Evolutionary conservation across 2,888 invertebrate species (phyloP).

Genomic region (Tortrix viridana): DNA sequence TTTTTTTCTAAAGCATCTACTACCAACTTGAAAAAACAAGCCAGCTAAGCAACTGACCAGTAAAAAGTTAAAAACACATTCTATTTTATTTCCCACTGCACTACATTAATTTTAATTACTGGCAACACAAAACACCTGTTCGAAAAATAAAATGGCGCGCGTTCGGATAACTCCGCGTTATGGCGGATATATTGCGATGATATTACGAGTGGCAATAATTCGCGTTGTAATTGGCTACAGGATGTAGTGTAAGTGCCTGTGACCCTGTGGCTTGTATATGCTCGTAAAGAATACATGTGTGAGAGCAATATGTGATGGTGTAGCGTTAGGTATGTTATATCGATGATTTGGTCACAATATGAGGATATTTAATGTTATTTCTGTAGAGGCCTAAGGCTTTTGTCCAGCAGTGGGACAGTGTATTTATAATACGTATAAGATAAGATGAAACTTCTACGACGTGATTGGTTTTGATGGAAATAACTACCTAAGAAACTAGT

Average conservation of each 20-base stretch:
- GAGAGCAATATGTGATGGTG: background rate
- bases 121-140: constrained; percentile 5
- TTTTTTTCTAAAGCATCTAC: too few relatives aligned
- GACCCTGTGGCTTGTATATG: constrained; percentile 23
- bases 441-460: too few relatives aligned
- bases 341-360: too few relatives aligned
- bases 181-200: constrained; percentile 38
- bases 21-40: too few relatives aligned
- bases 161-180: constrained; percentile 27
- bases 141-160: background rate
- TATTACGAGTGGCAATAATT: constrained; percentile 48
- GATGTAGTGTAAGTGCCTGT: constrained; percentile 56
- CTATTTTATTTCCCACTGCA: background rate
- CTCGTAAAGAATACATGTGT: constrained; percentile 39
- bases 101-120: constrained; percentile 2
- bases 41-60: background rate
- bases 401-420: too few relatives aligned
- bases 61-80: background rate
- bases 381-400: too few relatives aligned
- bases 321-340: too few relatives aligned
- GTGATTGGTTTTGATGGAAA: too few relatives aligned
- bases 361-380: too few relatives aligned
- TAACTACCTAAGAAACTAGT: too few relatives aligned
- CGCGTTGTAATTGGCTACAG: constrained; percentile 58
- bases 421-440: too few relatives aligned